Conservation (phyloP, 2,888 invertebrate genomes). For the Thera britannica region DNA sequence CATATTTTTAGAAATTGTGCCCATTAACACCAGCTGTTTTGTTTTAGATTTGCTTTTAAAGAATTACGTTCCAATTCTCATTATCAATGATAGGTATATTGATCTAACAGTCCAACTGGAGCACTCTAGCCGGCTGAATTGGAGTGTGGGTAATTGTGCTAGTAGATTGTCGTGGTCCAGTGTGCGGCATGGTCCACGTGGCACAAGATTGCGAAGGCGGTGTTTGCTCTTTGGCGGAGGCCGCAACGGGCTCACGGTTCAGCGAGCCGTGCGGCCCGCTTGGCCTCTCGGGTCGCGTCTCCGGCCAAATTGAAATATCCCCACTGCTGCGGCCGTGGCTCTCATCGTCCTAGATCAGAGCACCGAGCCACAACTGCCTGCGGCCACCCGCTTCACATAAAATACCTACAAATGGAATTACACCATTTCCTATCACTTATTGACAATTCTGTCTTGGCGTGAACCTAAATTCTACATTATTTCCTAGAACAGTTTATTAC, state of each 20-base stretch:
- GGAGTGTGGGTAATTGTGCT: slow-evolving; percentile 72
- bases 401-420: slow-evolving; percentile 47
- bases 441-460: slow-evolving; percentile 13
- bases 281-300: slow-evolving; percentile 81
- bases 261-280: slow-evolving; percentile 79
- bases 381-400: slow-evolving; percentile 50
- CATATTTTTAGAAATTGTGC: slow-evolving; percentile 3
- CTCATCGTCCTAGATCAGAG: slow-evolving; percentile 30
- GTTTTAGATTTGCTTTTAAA: slow-evolving; percentile 6
- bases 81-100: slow-evolving; percentile 35
- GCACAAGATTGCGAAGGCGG: slow-evolving; percentile 83
- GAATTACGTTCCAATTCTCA: slow-evolving; percentile 29
- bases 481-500: slow-evolving; percentile 20
- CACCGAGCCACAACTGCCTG: slow-evolving; percentile 29
- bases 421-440: slow-evolving; percentile 25
- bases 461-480: slow-evolving; percentile 15
- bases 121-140: slow-evolving; percentile 34
- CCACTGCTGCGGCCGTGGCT: slow-evolving; percentile 50
- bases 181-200: slow-evolving; percentile 79
- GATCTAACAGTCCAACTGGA: slow-evolving; percentile 35
- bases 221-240: slow-evolving; percentile 83
- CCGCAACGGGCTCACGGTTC: slow-evolving; percentile 81
- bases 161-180: slow-evolving; percentile 78
- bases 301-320: slow-evolving; percentile 84
- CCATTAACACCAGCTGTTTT: slow-evolving; percentile 8